Base-by-base conservation (phyloP, 1,140 invertebrate genomes). In the Chironomus tepperi region DNA sequence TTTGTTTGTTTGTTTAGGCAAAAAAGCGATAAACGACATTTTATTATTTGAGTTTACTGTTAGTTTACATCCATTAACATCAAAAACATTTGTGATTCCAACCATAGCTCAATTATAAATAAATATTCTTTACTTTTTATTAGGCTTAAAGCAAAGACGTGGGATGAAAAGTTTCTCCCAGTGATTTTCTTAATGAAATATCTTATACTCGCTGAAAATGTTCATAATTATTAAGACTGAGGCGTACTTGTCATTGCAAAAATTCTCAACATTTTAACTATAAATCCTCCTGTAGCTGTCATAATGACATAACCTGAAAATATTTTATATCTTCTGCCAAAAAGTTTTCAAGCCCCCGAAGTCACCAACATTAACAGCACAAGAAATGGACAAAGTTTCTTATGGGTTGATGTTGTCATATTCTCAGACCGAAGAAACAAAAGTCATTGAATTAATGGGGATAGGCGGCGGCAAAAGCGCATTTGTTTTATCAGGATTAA, bases 61-160 rank as follows among this genome's bases (percentile, higher is more conserved):
- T 70, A 70, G 65, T 70, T 70, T 70, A 70, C 65, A 70, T 70
- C 65, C 65, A 70, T 70, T 70, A 70, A 70, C 65, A 70, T 70
- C 65, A 70, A 70, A 70, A 70, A 70, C 65, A 70, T 70, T 70
- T 70, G 65, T 70, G 65, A 70, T 70, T 70, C 65, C 65, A 70
- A 70, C 15, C 65, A 21, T 70, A 16, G 65, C 65, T 70, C 65
- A 70, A 70, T 70, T 70, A 70, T 70, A 70, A 70, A 21, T 21
- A 70, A 70, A 70, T 19, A 70, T 70, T 57, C 47, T 57, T 57
- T 57, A 57, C 47, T 12, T 12, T 57, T 57, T n/a, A 2, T 34
- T 5, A 34, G 24, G 24, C 24, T 34, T 34, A 5, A 34, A 34
- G 24, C 2, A 34, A 34, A 34, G 24, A 34, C 24, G 24, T 34